These are phyloP conservation scores for Dipodomys spectabilis DNA, from an alignment of 2,113 vertebrate species.

Conservation along the genomic window DNA sequence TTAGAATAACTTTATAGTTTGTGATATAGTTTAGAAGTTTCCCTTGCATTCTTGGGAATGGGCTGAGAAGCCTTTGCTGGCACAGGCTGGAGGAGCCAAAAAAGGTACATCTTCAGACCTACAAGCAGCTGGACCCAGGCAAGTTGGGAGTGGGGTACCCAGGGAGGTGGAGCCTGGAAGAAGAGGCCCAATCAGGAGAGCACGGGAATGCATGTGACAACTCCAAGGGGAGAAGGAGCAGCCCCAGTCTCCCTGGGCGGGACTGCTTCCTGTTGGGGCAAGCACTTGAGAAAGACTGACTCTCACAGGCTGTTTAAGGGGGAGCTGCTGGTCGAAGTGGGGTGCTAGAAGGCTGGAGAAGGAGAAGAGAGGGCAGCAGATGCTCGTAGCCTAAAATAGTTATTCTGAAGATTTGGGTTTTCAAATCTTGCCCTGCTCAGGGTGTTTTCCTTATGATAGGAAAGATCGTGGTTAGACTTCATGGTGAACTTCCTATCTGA, in stretches of 20 bases:
- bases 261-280: conserved; percentile 75
- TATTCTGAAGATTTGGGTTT: not conserved
- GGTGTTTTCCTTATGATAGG: conserved; percentile 47
- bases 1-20: not conserved
- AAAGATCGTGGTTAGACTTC: conserved; percentile 42
- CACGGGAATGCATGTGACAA: not conserved
- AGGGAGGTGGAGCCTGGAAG: not conserved
- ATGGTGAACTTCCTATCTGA: conserved; percentile 44
- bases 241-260: not conserved
- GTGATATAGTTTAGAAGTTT: not conserved
- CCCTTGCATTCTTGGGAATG: not conserved
- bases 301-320: conserved; percentile 21
- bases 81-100: not conserved
- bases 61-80: not conserved
- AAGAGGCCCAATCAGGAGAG: not conserved
- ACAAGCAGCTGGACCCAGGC: fast-evolving
- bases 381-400: not conserved
- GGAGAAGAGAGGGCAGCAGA: not conserved
- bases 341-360: not conserved
- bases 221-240: conserved; percentile 34
- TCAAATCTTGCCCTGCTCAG: not conserved
- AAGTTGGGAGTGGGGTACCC: not conserved
- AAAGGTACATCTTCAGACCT: not conserved
- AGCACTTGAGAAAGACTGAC: conserved; percentile 71
- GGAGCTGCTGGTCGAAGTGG: conserved; percentile 56